Conservation (phyloP, 1,140 invertebrate genomes). For the Triops cancriformis region DNA sequence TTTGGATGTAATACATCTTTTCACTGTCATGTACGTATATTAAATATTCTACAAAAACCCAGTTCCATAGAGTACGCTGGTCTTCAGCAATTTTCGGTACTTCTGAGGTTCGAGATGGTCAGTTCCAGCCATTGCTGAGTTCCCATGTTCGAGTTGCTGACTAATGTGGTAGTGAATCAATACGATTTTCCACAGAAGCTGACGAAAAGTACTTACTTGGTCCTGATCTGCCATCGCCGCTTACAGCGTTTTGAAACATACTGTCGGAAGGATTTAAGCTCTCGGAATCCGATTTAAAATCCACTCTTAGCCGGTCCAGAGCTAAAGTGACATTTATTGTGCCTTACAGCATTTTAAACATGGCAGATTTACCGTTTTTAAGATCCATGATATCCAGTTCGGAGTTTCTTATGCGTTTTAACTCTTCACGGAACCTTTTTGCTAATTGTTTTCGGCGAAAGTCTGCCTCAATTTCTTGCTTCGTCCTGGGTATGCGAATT, state of each 20-base stretch:
- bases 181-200: neutral
- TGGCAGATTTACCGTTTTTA: constrained; percentile 54
- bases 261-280: constrained; percentile 30
- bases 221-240: constrained; percentile 4
- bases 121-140: constrained; percentile 27
- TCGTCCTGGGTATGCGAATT: constrained; percentile 78
- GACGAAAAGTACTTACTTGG: neutral
- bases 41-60: neutral
- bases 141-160: constrained; percentile 15
- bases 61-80: neutral
- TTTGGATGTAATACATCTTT: neutral
- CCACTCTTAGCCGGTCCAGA: constrained; percentile 42
- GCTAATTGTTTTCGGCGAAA: constrained; percentile 73
- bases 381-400: constrained; percentile 61
- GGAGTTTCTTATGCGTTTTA: constrained; percentile 69
- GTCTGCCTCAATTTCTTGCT: constrained; percentile 87
- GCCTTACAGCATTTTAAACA: constrained; percentile 25
- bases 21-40: neutral
- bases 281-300: constrained; percentile 42
- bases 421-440: constrained; percentile 65
- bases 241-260: constrained; percentile 17
- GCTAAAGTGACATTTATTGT: constrained; percentile 35
- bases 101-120: constrained; percentile 22
- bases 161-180: neutral
- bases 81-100: neutral